phyloP scores from a whole-genome alignment of 2,113 vertebrate species.

The Anolis sagrei region DNA sequence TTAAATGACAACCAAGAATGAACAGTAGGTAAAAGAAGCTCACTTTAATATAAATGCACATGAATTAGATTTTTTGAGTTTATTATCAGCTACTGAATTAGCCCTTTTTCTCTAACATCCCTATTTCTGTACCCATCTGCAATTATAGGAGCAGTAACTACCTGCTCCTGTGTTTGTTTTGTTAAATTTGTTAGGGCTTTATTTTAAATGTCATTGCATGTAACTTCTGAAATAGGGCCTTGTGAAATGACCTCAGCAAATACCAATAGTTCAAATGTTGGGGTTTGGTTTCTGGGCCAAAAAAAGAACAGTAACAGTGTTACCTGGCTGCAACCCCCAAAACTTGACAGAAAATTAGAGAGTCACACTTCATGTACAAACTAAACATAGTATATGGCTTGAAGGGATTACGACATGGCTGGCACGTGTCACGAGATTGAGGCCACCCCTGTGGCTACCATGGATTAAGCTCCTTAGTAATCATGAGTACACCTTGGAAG shows the following conservation, averaged over 20 bases:
- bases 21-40: too few species aligned
- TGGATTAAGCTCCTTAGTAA: conserved; percentile 24
- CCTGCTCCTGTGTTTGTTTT: background rate
- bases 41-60: too few species aligned
- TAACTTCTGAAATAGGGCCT: background rate
- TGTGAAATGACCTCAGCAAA: background rate
- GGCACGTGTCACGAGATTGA: conserved; percentile 18
- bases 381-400: background rate
- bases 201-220: background rate
- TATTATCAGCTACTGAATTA: too few species aligned
- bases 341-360: background rate
- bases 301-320: background rate
- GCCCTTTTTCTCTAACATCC: background rate
- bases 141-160: background rate
- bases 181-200: background rate
- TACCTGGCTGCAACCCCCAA: background rate
- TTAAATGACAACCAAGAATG: too few species aligned
- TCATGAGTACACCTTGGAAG: background rate
- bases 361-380: background rate
- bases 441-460: background rate
- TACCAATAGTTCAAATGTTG: background rate
- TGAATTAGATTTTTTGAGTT: too few species aligned
- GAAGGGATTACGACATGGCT: background rate
- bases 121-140: background rate
- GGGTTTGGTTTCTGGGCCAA: background rate